Conservation (phyloP, 2,888 invertebrate genomes). For the Neuroscelio doddi region DNA sequence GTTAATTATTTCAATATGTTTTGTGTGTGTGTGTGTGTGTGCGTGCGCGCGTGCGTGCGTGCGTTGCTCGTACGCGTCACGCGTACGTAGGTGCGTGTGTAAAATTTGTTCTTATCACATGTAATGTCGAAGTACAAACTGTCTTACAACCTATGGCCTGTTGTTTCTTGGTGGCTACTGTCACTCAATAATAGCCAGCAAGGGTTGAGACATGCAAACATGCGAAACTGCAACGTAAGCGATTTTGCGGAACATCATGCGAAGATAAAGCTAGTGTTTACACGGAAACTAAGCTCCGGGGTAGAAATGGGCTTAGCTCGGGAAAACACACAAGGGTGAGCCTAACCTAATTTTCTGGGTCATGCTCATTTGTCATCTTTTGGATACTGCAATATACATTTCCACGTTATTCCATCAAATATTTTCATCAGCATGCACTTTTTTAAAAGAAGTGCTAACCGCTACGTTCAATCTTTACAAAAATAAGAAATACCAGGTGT, state of each 20-base stretch:
- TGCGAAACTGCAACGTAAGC: conserved; percentile 51
- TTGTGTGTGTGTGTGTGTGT: too few species aligned
- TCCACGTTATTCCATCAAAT: not conserved
- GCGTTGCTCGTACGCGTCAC: too few species aligned
- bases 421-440: not conserved
- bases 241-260: conserved; percentile 45
- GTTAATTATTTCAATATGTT: too few species aligned
- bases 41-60: too few species aligned
- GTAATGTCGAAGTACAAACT: conserved; percentile 25
- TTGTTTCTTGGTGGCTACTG: conserved; percentile 19
- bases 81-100: not conserved
- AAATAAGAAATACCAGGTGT: too few species aligned
- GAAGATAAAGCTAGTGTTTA: conserved; percentile 50
- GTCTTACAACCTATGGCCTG: conserved; percentile 15
- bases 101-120: not conserved
- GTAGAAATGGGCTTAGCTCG: conserved; percentile 25
- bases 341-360: conserved; percentile 41
- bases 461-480: too few species aligned
- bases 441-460: too few species aligned
- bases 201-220: conserved; percentile 45
- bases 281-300: conserved; percentile 34
- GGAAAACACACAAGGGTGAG: conserved; percentile 16
- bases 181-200: conserved; percentile 14
- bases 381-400: conserved; percentile 30
- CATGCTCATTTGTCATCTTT: conserved; percentile 32